phyloP scores from a whole-genome alignment of 1,140 invertebrate species.

The Rhynchophorus ferrugineus region DNA sequence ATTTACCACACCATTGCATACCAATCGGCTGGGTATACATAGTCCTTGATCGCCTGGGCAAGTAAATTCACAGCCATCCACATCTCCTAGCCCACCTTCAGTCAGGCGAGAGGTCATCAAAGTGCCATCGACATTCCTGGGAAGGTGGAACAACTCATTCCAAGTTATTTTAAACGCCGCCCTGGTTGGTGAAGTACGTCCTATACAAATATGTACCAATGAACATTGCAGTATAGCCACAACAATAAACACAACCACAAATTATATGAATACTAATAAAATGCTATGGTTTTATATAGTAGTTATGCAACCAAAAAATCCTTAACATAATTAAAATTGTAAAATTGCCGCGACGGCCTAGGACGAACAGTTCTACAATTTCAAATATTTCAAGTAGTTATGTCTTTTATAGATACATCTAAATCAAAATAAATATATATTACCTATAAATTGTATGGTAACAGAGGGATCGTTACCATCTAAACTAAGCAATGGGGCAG shows the following conservation, averaged over 20 bases:
- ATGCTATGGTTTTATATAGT: no score
- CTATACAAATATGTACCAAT: constrained; percentile 16
- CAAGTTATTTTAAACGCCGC: constrained; percentile 80
- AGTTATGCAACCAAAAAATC: no score
- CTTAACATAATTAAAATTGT: no score
- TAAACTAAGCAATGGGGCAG: constrained; percentile 62
- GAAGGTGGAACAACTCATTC: constrained; percentile 82
- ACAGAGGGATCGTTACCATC: constrained; percentile 50
- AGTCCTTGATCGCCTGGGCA: constrained; percentile 74
- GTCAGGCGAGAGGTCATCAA: constrained; percentile 63
- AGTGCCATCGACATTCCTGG: constrained; percentile 71
- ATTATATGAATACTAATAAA: no score
- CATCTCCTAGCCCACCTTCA: constrained; percentile 47
- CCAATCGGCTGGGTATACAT: constrained; percentile 70
- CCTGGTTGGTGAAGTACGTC: constrained; percentile 65
- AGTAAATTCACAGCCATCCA: constrained; percentile 63
- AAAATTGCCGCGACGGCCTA: no score
- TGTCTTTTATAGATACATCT: no score
- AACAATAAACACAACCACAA: no score
- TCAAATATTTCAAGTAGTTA: no score
- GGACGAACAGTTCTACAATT: no score
- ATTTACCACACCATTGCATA: constrained; percentile 82
- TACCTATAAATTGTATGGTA: constrained; percentile 37
- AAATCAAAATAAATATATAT: no score
- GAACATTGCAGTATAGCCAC: no score